These are phyloP conservation scores for Bugula neritina DNA, from an alignment of 2,888 invertebrate species.

Conservation along the genomic window DNA sequence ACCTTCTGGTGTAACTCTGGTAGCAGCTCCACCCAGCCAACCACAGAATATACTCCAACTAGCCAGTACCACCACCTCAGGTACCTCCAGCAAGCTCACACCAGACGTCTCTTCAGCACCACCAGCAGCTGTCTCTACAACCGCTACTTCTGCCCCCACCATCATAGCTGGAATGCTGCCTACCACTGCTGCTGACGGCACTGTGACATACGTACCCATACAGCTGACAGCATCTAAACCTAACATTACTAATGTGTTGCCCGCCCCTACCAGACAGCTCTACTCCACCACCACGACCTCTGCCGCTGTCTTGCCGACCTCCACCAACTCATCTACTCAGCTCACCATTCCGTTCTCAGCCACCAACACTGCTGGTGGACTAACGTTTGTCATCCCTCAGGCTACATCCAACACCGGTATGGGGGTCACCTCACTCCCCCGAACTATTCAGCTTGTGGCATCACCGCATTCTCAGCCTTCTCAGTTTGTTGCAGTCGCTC, in stretches of 20 bases:
- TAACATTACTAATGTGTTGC: neutral
- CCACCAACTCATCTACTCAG: neutral
- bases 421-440: neutral
- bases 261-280: neutral
- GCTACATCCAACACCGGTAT: too few relatives aligned
- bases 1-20: neutral
- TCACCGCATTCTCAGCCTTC: too few relatives aligned
- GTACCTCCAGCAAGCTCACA: neutral
- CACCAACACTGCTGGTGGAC: neutral
- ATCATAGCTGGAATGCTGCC: neutral
- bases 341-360: neutral
- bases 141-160: neutral
- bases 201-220: constrained; percentile 4
- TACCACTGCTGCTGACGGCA: neutral
- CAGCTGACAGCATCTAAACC: constrained; percentile 2
- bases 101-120: neutral
- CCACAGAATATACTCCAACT: neutral
- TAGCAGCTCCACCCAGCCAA: neutral
- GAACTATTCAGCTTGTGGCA: neutral
- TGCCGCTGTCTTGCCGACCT: neutral
- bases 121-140: neutral
- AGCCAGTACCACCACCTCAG: neutral
- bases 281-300: neutral
- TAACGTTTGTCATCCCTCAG: constrained; percentile 14
- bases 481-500: too few relatives aligned